A percentile compares a stretch with the other conserved stretches of the same genome.
phyloP scores from a whole-genome alignment of 2,113 vertebrate species.

The Hippocampus zosterae region DNA sequence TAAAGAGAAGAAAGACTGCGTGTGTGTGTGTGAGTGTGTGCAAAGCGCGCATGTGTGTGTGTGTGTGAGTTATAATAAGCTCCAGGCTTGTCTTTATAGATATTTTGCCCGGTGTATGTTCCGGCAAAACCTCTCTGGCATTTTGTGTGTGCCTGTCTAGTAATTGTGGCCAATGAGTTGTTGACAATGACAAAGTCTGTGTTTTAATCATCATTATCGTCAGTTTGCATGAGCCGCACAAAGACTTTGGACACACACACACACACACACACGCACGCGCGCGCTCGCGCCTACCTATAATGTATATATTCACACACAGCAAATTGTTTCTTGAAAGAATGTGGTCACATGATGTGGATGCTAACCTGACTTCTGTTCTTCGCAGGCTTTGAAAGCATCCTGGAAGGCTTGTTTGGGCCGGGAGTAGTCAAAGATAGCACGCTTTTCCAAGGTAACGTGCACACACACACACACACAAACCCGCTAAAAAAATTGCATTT shows the following conservation, averaged over 20 bases:
- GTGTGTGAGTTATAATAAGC: slow-evolving; percentile 14
- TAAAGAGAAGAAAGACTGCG: slow-evolving; percentile 46
- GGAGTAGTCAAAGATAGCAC: slow-evolving; percentile 93
- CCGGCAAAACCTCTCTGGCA: background rate
- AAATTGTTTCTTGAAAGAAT: background rate
- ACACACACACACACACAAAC: background rate
- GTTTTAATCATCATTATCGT: background rate
- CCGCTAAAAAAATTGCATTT: no score
- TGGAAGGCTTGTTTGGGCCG: slow-evolving; percentile 97
- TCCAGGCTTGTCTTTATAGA: slow-evolving; percentile 9
- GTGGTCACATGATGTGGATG: slow-evolving; percentile 1
- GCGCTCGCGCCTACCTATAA: background rate
- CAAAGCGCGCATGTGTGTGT: slow-evolving; percentile 8
- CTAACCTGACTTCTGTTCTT: slow-evolving; percentile 41
- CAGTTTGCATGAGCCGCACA: slow-evolving; percentile 7
- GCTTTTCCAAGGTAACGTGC: slow-evolving; percentile 87
- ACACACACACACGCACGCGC: no score
- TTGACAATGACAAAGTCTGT: background rate
- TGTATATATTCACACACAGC: background rate
- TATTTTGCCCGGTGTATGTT: slow-evolving; percentile 11
- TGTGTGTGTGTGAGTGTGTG: slow-evolving; percentile 4
- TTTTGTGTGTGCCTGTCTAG: background rate
- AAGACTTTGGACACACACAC: background rate
- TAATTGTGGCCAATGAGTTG: background rate
- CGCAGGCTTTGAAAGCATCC: slow-evolving; percentile 97